phyloP scores from a whole-genome alignment of 1,140 invertebrate genomes.

The Chionoecetes opilio region DNA sequence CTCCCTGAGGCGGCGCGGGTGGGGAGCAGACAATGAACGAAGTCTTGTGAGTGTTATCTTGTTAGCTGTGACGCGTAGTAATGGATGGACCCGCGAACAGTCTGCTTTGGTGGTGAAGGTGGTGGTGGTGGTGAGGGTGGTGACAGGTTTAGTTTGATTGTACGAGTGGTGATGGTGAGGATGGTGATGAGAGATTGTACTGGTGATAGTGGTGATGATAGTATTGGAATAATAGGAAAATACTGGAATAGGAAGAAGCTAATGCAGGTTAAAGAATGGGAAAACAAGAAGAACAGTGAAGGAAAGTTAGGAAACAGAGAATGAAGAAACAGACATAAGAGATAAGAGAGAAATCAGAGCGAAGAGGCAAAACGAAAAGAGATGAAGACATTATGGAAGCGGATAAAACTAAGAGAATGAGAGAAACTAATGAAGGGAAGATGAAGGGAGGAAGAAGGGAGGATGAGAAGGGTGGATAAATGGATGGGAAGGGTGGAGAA shows the following conservation, averaged over 20 bases:
- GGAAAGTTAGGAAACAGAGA: neutral
- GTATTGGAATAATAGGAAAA: neutral
- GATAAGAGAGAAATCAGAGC: neutral
- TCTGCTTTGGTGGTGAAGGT: constrained; percentile 24
- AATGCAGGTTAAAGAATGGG: neutral
- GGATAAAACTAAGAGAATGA: neutral
- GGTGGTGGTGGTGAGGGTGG: neutral
- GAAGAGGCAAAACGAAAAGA: neutral
- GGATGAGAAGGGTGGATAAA: neutral
- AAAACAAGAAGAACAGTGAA: neutral
- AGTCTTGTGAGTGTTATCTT: constrained; percentile 61
- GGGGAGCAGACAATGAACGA: constrained; percentile 40
- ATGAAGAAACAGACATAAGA: neutral
- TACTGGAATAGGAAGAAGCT: neutral
- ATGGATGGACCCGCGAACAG: constrained; percentile 45
- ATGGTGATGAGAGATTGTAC: neutral
- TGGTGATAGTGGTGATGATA: neutral
- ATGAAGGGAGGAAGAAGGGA: neutral
- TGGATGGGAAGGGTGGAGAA: neutral
- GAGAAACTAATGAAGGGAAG: neutral
- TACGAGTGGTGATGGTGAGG: constrained; percentile 29
- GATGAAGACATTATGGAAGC: neutral
- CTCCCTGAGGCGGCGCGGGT: neutral
- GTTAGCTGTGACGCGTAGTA: constrained; percentile 68
- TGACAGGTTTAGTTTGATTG: neutral